Percentiles rank a stretch among this genome's conserved stretches.
These are phyloP conservation scores for Bucorvus abyssinicus DNA, from an alignment of 2,797 vertebrate genomes.

Conservation along the genomic window DNA sequence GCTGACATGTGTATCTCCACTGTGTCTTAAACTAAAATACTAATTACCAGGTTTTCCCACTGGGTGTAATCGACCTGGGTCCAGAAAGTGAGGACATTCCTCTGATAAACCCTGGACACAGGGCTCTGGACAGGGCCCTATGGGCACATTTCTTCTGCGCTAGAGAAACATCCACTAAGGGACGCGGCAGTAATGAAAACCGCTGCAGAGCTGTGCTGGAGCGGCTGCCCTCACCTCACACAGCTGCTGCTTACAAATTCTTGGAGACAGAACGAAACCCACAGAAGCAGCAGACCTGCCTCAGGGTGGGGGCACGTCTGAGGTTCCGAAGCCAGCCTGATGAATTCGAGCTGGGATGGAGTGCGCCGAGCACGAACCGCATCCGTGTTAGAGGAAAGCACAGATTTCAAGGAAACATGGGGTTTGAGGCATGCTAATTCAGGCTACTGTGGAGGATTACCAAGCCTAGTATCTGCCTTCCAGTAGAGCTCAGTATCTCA, in stretches of 20 bases:
- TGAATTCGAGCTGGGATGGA: not conserved
- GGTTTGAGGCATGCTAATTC: not conserved
- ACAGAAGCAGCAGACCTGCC: not conserved
- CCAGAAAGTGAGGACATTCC: not conserved
- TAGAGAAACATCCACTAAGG: not conserved
- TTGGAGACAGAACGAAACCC: not conserved
- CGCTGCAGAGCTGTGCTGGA: not conserved
- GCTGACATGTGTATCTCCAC: not conserved
- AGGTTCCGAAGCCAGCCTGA: not conserved
- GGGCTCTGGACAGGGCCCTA: not conserved
- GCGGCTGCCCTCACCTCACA: not conserved
- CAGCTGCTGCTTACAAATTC: not conserved
- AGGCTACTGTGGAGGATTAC: not conserved
- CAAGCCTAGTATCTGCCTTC: not conserved
- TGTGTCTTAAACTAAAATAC: not conserved
- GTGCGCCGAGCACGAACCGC: not conserved
- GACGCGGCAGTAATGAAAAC: not conserved
- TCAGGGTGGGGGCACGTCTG: not conserved
- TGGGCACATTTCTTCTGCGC: fast-evolving
- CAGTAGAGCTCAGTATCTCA: not conserved
- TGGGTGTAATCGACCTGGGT: fast-evolving
- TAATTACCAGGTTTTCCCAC: not conserved
- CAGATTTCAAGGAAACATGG: not conserved
- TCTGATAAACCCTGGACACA: not conserved
- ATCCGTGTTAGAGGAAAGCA: not conserved